A percentile compares a stretch with the other conserved stretches of the same genome.
Conservation (phyloP, 2,888 invertebrate genomes). For the Ichneumoninae sp. region DNA sequence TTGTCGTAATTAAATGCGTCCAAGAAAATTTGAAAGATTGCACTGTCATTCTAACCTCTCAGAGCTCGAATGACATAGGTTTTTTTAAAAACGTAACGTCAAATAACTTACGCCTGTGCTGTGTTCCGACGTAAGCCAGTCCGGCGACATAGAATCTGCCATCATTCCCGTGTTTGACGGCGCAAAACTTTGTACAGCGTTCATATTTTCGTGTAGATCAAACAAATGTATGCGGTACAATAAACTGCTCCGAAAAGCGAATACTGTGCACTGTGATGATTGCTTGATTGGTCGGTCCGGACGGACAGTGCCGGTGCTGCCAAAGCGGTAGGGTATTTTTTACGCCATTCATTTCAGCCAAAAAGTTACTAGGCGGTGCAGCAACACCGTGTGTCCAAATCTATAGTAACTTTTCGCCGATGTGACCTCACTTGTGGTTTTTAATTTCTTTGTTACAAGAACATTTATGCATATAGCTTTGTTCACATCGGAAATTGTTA, state of each 20-base stretch:
- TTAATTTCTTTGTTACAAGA: not conserved
- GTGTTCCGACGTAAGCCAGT: constrained; percentile 91
- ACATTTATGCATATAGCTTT: not conserved
- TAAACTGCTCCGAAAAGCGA: constrained; percentile 20
- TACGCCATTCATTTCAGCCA: not conserved
- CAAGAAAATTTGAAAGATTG: constrained; percentile 73
- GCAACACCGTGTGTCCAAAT: not conserved
- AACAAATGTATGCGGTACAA: constrained; percentile 17
- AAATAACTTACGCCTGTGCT: constrained; percentile 91
- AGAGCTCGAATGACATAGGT: constrained; percentile 45
- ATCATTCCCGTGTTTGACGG: constrained; percentile 52
- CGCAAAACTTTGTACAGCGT: constrained; percentile 60
- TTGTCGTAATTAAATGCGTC: not conserved
- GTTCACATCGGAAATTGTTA: not conserved
- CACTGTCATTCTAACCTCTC: constrained; percentile 83
- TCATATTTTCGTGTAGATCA: constrained; percentile 48
- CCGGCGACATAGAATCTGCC: constrained; percentile 78
- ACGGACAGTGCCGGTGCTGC: not conserved
- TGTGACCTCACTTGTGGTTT: too few relatives aligned
- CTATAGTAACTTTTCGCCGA: too few relatives aligned
- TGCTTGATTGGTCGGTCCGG: not conserved
- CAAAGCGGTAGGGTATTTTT: not conserved
- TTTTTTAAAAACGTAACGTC: constrained; percentile 51
- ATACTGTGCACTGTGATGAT: constrained; percentile 4
- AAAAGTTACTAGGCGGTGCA: not conserved